Base-by-base conservation (phyloP, 2,797 vertebrate species). In the Urophycis tenuis region DNA sequence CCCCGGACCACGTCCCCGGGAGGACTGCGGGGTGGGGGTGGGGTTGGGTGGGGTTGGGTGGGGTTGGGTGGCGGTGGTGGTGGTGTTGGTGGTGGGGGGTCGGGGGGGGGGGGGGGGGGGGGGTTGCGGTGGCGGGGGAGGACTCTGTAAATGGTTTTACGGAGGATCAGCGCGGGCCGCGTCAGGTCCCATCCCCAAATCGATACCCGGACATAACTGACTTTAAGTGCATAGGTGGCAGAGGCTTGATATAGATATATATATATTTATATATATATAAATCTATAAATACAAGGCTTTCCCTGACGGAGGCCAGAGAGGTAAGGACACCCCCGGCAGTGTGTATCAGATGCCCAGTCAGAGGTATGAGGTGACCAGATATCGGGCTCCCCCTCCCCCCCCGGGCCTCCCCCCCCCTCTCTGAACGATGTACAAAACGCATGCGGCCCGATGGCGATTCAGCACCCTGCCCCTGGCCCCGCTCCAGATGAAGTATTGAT, bases 401-500 rank as follows among this genome's bases (percentile, higher is more conserved):
- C 49, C 7, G n/a, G 14, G 11, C 14, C 39, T 25, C 53, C 53
- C 53, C 29, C 85, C 86, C 73, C 73, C 79, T 87, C 83, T 88
- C 22, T 89, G 88, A 89, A 86, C 85, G 84, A 83, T 85, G 79
- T 90, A 87, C 83, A 88, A 83, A 87, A 90, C 89, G 86, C 86
- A 87, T 84, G 87, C 85, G 82, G 22, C 10, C 60, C 82, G 85
- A 85, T 86, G 79, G 84, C 80, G 83, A 75, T 74, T 83, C 84
- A 74, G 77, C 84, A 86, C 81, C 85, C 79, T 82, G 76, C 93
- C 93, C 92, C 74, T 90, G 87, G 89, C 94, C 95, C 92, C 91
- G 92, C 93, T 95, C 94, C 94, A 96, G 95, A 96, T 96, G 95
- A 95, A 90, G 92, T 96, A 97, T 98, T 95, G 95, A 98, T 97